Percentiles rank a stretch among this genome's conserved stretches.
Evolutionary conservation across 2,888 invertebrate species (phyloP).

Genomic region (Amphipoea lucens): DNA sequence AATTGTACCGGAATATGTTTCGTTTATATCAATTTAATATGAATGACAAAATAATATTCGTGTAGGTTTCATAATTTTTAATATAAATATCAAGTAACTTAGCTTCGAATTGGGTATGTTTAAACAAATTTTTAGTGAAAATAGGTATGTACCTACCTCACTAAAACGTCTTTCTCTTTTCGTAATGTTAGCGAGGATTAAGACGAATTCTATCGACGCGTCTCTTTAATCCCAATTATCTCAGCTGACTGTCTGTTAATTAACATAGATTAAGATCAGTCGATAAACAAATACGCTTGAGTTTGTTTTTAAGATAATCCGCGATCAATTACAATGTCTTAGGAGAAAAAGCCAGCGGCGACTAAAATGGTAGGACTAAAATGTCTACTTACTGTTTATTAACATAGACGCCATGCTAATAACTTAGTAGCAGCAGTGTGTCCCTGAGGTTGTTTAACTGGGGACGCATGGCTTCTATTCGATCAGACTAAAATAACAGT

Average conservation of each 20-base stretch:
- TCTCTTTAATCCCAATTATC: constrained; percentile 36
- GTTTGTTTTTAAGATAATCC: constrained; percentile 43
- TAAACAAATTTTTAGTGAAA: constrained; percentile 6
- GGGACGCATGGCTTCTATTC: constrained; percentile 4
- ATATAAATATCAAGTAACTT: constrained; percentile 1
- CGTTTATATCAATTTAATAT: constrained; percentile 67
- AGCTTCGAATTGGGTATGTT: constrained; percentile 8
- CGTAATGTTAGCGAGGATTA: constrained; percentile 22
- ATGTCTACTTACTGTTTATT: constrained; percentile 10
- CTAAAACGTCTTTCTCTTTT: constrained; percentile 1
- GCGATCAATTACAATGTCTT: constrained; percentile 26
- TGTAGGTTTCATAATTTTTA: constrained; percentile 4
- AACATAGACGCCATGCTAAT: constrained; percentile 23
- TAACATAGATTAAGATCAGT: constrained; percentile 47
- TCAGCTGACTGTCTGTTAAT: constrained; percentile 40
- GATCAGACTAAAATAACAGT: not conserved
- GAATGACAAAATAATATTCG: constrained; percentile 42
- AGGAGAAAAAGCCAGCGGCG: constrained; percentile 56
- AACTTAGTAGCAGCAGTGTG: constrained; percentile 1
- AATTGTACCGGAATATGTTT: constrained; percentile 75
- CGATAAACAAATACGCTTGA: constrained; percentile 38
- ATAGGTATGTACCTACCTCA: constrained; percentile 2
- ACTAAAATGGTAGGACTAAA: not conserved
- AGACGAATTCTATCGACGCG: constrained; percentile 11
- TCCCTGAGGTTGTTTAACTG: constrained; percentile 5